Base-by-base conservation (phyloP, 2,113 vertebrate species). In the Lontra canadensis region DNA sequence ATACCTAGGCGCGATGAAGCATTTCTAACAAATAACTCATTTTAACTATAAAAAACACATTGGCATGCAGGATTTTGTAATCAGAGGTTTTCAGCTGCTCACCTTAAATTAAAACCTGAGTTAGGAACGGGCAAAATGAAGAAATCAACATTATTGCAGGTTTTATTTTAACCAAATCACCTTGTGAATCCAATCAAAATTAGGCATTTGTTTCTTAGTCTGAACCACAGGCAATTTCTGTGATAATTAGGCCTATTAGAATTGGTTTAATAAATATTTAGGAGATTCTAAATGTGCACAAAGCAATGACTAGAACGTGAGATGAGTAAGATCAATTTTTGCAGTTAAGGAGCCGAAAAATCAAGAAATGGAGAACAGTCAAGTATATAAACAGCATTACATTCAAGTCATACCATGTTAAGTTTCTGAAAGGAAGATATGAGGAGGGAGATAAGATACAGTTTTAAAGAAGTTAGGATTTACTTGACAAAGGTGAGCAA, bases 11-110 rank as follows among this genome's bases (percentile, higher is more conserved):
- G 2, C 88, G 44, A 1, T 73, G 25, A 96, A 93, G 39, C 67
- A 65, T 98, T 98, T 97, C 97, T 96, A 95, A 97, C 82, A 42
- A 97, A 86, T 88, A 95, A 52, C 8, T 94, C 21, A 21, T 94
- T 97, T 98, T 95, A 81, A 91, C 83, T 79, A 34, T 88, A 76
- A 94, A 97, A 84, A 76, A 61, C 14, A 18, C 91, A 94, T 67
- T 90, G 8, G 1, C 92, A 49, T 44, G 1, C 78, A 93, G 36
- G 6, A 88, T 76, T 80, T 98, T 61, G 36, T 97, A 96, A 98
- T 96, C 88, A 93, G 88, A 83, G 9, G 20, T 67, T 97, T 88
- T 95, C 93, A 82, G 39, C 36, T 86, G 97, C 96, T 96, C 86
- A 1, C 2, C 4, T 89, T 83, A 63, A 96, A 65, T 26, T 93